These are phyloP conservation scores for Phrynocephalus forsythii DNA, from an alignment of 2,797 vertebrate species.

Conservation along the genomic window DNA sequence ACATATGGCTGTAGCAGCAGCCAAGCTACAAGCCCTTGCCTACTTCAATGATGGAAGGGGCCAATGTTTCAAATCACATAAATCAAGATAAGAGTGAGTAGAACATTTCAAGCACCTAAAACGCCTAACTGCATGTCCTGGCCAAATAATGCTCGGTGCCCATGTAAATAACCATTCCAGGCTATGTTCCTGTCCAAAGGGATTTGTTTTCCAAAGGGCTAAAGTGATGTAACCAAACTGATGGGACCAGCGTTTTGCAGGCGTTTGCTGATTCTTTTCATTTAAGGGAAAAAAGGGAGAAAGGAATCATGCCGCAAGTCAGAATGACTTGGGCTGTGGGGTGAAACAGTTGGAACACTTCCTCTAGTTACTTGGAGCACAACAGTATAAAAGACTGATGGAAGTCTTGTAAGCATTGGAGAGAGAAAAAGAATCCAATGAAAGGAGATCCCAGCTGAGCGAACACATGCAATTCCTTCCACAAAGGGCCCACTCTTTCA, in stretches of 20 bases:
- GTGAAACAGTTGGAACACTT: slow-evolving; percentile 65
- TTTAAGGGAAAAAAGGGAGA: slow-evolving; percentile 32
- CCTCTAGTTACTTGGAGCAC: slow-evolving; percentile 54
- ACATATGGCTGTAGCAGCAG: neutral
- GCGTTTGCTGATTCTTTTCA: neutral
- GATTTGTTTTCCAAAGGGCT: slow-evolving; percentile 55
- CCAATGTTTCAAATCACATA: neutral
- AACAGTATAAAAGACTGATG: slow-evolving; percentile 50
- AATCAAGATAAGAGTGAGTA: slow-evolving; percentile 50
- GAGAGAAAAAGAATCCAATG: slow-evolving; percentile 2
- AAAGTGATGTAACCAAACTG: slow-evolving; percentile 59
- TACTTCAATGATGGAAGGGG: slow-evolving; percentile 21
- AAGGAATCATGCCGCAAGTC: slow-evolving; percentile 64
- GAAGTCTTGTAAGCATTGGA: slow-evolving; percentile 28
- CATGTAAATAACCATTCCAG: too few species aligned
- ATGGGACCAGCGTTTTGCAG: slow-evolving; percentile 50
- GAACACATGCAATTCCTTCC: slow-evolving; percentile 59
- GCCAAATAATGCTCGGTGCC: slow-evolving; percentile 32
- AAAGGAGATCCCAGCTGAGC: slow-evolving; percentile 48
- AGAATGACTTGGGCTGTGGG: slow-evolving; percentile 61
- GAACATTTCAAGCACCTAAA: slow-evolving; percentile 43
- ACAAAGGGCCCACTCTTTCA: slow-evolving; percentile 57
- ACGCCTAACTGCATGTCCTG: slow-evolving; percentile 53
- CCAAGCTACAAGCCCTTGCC: slow-evolving; percentile 21
- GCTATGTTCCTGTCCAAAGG: too few species aligned